Conservation (phyloP, 1,140 invertebrate species). For the Bombus cullumanus region DNA sequence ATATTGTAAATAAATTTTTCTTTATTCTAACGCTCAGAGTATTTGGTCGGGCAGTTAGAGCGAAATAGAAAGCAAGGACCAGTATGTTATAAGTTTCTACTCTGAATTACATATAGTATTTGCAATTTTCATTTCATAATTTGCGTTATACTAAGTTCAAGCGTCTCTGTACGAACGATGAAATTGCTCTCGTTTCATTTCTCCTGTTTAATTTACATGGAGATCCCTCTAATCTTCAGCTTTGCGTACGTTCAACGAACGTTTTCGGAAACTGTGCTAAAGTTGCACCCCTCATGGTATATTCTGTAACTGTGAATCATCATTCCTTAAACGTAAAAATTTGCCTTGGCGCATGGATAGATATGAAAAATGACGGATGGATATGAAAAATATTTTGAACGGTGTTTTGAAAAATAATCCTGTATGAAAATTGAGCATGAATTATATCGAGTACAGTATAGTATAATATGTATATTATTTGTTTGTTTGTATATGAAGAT, state of each 20-base stretch:
- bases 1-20: too few species aligned
- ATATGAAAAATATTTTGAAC: too few species aligned
- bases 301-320: background rate
- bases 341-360: too few species aligned
- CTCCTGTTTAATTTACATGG: background rate
- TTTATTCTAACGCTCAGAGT: too few species aligned
- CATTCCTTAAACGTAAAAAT: background rate
- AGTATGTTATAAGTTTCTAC: background rate
- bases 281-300: background rate
- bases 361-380: too few species aligned
- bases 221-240: conserved; percentile 19
- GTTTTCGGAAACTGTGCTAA: background rate
- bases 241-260: background rate
- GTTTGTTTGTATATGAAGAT: too few species aligned
- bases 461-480: too few species aligned
- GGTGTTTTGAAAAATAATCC: too few species aligned
- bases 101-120: background rate
- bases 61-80: background rate
- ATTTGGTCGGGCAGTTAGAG: too few species aligned
- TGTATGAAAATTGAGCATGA: too few species aligned
- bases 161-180: background rate
- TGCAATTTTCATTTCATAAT: conserved; percentile 29
- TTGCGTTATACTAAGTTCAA: conserved; percentile 4
- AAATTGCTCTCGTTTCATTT: background rate
- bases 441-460: too few species aligned